Conservation (phyloP, 2,113 vertebrate species). For the Nothobranchius kuhntae region DNA sequence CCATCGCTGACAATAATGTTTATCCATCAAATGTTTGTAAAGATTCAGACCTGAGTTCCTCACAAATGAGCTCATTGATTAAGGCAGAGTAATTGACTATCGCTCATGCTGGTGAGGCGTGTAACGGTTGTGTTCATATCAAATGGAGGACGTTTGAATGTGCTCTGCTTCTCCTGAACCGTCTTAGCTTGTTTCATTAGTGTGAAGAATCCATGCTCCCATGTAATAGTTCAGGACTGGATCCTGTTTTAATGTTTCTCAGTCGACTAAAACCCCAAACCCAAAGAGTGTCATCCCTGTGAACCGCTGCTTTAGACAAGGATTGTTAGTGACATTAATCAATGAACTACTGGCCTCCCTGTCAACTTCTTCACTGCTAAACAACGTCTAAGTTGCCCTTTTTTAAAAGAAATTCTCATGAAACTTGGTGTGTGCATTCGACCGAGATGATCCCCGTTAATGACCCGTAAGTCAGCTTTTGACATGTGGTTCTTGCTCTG, state of each 20-base stretch:
- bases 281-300: background rate
- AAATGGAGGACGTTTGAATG: background rate
- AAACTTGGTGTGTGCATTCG: background rate
- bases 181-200: background rate
- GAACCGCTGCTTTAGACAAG: background rate
- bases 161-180: no score
- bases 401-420: background rate
- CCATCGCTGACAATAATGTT: slow-evolving; percentile 49
- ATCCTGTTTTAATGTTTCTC: background rate
- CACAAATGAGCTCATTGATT: slow-evolving; percentile 44
- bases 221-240: background rate
- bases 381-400: background rate
- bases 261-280: background rate
- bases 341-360: background rate
- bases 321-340: background rate
- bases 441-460: background rate
- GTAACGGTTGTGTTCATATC: background rate
- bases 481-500: background rate
- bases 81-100: slow-evolving; percentile 15
- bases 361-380: background rate
- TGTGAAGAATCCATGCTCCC: no score
- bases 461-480: background rate
- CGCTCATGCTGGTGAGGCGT: background rate
- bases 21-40: slow-evolving; percentile 53
- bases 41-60: slow-evolving; percentile 31